phyloP scores from a whole-genome alignment of 2,113 vertebrate genomes.

The Xyliphius kryptos region DNA sequence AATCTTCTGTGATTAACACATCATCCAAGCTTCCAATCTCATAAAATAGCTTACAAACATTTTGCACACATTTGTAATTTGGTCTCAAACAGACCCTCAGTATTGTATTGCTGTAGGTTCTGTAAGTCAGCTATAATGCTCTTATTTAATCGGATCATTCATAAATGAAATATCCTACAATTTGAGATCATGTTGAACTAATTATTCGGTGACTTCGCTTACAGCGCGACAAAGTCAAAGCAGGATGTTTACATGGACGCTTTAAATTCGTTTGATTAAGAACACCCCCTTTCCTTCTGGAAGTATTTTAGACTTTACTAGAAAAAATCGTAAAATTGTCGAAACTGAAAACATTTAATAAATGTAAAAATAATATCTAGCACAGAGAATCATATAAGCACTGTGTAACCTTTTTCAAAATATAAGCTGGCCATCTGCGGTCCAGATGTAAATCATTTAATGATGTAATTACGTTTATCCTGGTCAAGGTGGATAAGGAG shows the following conservation, averaged over 20 bases:
- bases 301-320: conserved; percentile 1
- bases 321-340: neutral
- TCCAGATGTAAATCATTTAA: neutral
- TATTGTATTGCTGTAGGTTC: neutral
- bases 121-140: conserved; percentile 7
- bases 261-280: conserved; percentile 43
- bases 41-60: neutral
- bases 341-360: neutral
- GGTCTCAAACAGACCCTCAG: neutral
- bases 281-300: conserved; percentile 39
- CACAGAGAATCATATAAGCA: neutral
- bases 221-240: conserved; percentile 22
- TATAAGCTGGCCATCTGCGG: neutral
- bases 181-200: conserved; percentile 29
- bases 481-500: neutral
- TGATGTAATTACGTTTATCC: neutral
- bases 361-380: neutral
- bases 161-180: conserved; percentile 11
- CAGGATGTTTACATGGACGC: conserved; percentile 35
- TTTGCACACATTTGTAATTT: neutral
- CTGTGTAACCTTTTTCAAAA: neutral
- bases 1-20: too few relatives aligned
- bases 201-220: conserved; percentile 21
- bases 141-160: conserved; percentile 6
- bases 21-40: neutral